phyloP scores from a whole-genome alignment of 2,113 vertebrate species.

The Leucoraja erinaceus region DNA sequence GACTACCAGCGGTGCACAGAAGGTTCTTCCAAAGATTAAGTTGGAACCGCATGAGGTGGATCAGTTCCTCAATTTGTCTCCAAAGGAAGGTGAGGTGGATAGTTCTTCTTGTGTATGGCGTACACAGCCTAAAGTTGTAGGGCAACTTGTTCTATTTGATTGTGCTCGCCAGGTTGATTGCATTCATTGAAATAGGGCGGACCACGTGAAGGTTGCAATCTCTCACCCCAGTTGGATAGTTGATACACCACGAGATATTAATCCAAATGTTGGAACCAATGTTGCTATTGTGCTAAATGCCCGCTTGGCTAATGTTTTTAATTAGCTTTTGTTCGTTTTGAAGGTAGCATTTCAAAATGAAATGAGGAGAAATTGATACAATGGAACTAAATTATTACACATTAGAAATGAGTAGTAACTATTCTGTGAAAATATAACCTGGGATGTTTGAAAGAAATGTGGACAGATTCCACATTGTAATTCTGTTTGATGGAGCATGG shows the following conservation, averaged over 20 bases:
- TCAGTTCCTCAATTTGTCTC: constrained; percentile 89
- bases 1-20: constrained; percentile 71
- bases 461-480: background rate
- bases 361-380: background rate
- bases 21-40: constrained; percentile 79
- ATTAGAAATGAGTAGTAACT: background rate
- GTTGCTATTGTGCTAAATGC: constrained; percentile 3
- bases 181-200: too few species aligned
- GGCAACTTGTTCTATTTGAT: too few species aligned
- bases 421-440: background rate
- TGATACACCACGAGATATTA: background rate
- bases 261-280: background rate
- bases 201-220: too few species aligned
- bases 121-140: too few species aligned
- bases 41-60: constrained; percentile 97
- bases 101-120: too few species aligned
- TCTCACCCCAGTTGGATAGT: too few species aligned
- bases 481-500: background rate
- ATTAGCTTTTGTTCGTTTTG: background rate
- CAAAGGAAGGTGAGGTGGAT: constrained; percentile 71
- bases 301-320: background rate
- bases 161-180: too few species aligned
- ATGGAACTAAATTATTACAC: background rate
- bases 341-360: background rate
- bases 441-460: background rate